Base-by-base conservation (phyloP, 2,888 invertebrate genomes). In the Chrysotoxum bicinctum region DNA sequence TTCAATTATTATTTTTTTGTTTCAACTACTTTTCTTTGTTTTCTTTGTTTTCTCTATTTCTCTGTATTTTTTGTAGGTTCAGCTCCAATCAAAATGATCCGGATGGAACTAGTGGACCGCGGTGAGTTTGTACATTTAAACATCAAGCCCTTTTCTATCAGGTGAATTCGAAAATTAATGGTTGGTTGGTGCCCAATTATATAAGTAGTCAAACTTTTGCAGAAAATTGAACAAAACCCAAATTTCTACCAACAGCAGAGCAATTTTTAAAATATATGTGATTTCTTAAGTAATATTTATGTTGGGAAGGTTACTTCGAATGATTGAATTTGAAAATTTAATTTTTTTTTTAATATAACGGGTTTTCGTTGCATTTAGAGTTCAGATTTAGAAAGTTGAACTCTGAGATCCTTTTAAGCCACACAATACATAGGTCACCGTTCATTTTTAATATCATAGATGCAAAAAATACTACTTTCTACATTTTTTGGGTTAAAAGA, bases 61-160 rank as follows among this genome's bases (percentile, higher is more conserved):
- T 90, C 88, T 48, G 23, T 48, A 21, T 90, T 89, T 89, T 88
- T 90, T 90, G 86, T 90, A 91, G 91, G 90, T 91, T 91, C 91
- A 91, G 91, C 91, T 91, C 91, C 88, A 91, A 91, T 90, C 90
- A 91, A 89, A 91, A 89, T 86, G 91, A 90, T 87, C 90, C 88
- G 87, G 90, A 90, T 85, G 89, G 89, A 88, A 88, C 89, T 37
- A 89, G 88, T 87, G 90, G 90, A 90, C 87, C 89, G 88, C 91
- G 91, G 91, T 91, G 90, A 91, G 91, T 91, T 89, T 66, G 23
- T n/a, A 56, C 64, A 56, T 69, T 78, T 64, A 69, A 78, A 64
- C 54, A 79, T 37, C 64, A 74, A 69, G 23, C 14, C 62, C 19
- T 35, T 66, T 26, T 70, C 40, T 52, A 35, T 66, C 66, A 50